These are phyloP conservation scores for Psococerastis gibbosa DNA, from an alignment of 2,888 invertebrate species.

Conservation along the genomic window DNA sequence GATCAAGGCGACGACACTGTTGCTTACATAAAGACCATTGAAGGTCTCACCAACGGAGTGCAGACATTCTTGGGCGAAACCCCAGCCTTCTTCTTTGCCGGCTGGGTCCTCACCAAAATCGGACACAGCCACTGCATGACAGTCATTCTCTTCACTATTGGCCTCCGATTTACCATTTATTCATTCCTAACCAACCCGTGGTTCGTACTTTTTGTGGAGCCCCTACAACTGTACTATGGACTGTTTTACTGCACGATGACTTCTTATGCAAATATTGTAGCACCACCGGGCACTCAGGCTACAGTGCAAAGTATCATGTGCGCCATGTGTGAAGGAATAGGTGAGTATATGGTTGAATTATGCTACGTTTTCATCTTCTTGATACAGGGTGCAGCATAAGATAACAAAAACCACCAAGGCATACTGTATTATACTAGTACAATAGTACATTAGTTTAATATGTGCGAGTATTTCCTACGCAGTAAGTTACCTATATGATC, in stretches of 20 bases:
- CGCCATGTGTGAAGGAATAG: conserved; percentile 24
- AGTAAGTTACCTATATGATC: too few relatives aligned
- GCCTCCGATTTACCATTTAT: conserved; percentile 34
- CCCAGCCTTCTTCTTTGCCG: conserved; percentile 72
- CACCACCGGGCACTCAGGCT: conserved; percentile 24
- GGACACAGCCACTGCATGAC: conserved; percentile 73
- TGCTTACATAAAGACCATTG: conserved; percentile 49
- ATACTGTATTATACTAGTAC: too few relatives aligned
- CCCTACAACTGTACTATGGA: too few relatives aligned
- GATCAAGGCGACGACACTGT: conserved; percentile 26
- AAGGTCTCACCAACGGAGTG: conserved; percentile 52
- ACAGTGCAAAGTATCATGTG: conserved; percentile 27
- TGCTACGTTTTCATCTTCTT: too few relatives aligned
- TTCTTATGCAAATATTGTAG: conserved; percentile 24
- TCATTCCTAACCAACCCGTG: conserved; percentile 27
- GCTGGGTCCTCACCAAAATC: conserved; percentile 22
- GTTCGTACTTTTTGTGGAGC: too few relatives aligned
- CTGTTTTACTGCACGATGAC: conserved; percentile 25
- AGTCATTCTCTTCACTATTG: conserved; percentile 58
- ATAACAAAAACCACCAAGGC: too few relatives aligned
- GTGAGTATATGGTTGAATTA: too few relatives aligned
- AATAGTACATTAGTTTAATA: too few relatives aligned
- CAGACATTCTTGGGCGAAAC: conserved; percentile 72
- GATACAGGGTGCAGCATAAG: too few relatives aligned
- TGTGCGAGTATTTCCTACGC: too few relatives aligned